Percentiles rank a stretch among this genome's conserved stretches.
These are phyloP conservation scores for Lutra lutra DNA, from an alignment of 2,797 vertebrate species.

Conservation along the genomic window DNA sequence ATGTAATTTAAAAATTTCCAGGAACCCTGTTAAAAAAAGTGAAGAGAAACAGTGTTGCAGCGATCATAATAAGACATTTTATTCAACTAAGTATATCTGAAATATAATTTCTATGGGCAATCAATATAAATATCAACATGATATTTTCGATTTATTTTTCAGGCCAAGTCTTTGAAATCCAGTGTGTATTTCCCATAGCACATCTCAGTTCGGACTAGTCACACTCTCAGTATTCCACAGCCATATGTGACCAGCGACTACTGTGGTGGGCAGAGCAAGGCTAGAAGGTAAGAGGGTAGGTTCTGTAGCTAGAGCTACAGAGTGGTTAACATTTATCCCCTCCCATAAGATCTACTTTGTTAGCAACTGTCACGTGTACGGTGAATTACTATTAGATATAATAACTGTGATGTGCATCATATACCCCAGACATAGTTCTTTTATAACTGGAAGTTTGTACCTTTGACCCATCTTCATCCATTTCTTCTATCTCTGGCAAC, in stretches of 20 bases:
- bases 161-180: not conserved
- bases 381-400: not conserved
- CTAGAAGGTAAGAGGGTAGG: not conserved
- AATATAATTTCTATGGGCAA: not conserved
- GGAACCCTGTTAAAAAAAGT: not conserved
- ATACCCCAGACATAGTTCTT: not conserved
- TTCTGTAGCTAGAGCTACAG: not conserved
- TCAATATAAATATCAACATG: not conserved
- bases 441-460: not conserved
- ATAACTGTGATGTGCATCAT: not conserved
- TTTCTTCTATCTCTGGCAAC: not conserved
- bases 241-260: not conserved
- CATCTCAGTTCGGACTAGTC: not conserved
- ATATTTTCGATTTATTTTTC: not conserved
- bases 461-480: not conserved
- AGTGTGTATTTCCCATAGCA: not conserved
- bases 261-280: accelerated
- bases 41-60: not conserved
- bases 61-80: not conserved
- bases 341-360: not conserved
- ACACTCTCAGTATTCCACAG: not conserved
- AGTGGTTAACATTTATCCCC: not conserved
- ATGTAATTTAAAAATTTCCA: not conserved
- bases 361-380: not conserved
- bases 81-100: not conserved